Evolutionary conservation across 2,113 vertebrate genomes (phyloP).

Genomic region (Ochotona curzoniae): DNA sequence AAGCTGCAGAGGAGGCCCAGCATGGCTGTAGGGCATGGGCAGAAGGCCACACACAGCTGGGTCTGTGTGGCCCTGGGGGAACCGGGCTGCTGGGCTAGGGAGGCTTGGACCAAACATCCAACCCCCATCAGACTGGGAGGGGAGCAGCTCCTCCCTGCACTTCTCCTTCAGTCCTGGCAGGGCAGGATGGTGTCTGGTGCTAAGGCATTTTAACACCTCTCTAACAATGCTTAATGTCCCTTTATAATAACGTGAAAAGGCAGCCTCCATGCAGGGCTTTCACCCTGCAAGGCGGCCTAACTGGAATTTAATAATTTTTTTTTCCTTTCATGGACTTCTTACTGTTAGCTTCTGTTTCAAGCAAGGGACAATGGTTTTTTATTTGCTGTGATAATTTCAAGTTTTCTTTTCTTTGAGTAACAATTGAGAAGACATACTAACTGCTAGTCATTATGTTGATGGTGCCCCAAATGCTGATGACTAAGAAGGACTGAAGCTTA

Average conservation of each 20-base stretch:
- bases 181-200: background rate
- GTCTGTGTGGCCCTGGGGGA: background rate
- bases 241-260: slow-evolving; percentile 57
- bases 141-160: background rate
- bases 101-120: background rate
- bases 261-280: background rate
- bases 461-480: background rate
- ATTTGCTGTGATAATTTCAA: background rate
- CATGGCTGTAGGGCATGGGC: rapidly evolving
- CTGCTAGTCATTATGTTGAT: background rate
- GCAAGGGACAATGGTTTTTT: background rate
- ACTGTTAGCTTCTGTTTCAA: background rate
- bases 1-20: background rate
- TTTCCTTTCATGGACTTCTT: background rate
- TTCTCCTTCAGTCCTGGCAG: slow-evolving; percentile 9
- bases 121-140: background rate
- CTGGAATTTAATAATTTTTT: slow-evolving; percentile 39
- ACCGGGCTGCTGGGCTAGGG: background rate
- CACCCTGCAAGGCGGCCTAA: background rate
- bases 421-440: background rate
- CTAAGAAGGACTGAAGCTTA: background rate
- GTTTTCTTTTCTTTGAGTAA: background rate
- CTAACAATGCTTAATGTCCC: slow-evolving; percentile 14
- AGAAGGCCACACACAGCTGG: background rate
- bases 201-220: slow-evolving; percentile 44